These are phyloP conservation scores for Notocelia uddmanniana DNA, from an alignment of 2,888 invertebrate species.

Conservation along the genomic window DNA sequence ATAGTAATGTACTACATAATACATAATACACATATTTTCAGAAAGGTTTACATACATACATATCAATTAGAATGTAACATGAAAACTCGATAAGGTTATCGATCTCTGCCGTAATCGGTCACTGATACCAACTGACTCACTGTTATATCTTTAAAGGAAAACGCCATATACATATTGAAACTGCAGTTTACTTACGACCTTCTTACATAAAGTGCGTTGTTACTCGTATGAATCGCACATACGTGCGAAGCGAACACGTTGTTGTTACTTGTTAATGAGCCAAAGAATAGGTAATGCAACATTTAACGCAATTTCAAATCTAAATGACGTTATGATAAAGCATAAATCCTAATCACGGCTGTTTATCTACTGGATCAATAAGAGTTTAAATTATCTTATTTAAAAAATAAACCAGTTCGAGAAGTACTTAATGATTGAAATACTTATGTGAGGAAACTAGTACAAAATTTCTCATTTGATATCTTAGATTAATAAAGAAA, in stretches of 20 bases:
- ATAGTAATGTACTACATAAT: no score
- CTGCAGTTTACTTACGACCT: background rate
- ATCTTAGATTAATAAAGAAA: no score
- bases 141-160: slow-evolving; percentile 5
- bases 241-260: slow-evolving; percentile 18
- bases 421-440: no score
- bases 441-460: no score
- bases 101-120: slow-evolving; percentile 57
- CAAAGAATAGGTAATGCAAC: background rate
- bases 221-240: slow-evolving; percentile 10
- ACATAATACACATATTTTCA: slow-evolving; percentile 18
- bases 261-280: background rate
- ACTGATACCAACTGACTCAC: slow-evolving; percentile 51
- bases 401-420: no score
- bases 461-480: no score
- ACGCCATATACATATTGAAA: background rate
- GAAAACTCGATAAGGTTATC: slow-evolving; percentile 29
- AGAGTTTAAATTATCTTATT: background rate
- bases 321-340: background rate
- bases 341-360: background rate
- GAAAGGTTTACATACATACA: slow-evolving; percentile 3
- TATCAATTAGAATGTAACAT: slow-evolving; percentile 27
- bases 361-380: background rate
- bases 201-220: background rate
- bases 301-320: background rate